Evolutionary conservation across 2,888 invertebrate genomes (phyloP), one percentile per base, ranked within the genome.

Genomic region (Chrysolina haemoptera): DNA sequence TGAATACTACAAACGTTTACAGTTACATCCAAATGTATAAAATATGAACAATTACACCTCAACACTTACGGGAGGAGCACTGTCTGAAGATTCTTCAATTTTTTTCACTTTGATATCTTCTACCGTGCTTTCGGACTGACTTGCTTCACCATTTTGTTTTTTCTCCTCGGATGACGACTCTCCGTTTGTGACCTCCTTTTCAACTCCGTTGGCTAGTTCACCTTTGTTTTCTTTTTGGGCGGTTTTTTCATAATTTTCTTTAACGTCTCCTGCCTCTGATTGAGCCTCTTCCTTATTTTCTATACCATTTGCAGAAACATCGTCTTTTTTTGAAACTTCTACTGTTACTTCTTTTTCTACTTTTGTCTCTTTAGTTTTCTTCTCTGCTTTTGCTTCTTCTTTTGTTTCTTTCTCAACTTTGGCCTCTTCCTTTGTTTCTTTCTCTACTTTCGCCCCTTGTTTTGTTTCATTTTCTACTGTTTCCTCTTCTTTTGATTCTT

Each of bases 21-120:
- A 80, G 11, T 74, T 79, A 79, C 79, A 79, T 78, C 70, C 55
- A 78, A 75, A 70, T 67, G 69, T 22, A 77, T 78, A 79, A 75
- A 76, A 77, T 74, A 80, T 77, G 74, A 72, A 75, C 67, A 71
- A 68, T 82, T 83, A 84, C 72, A 82, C 83, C 73, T 82, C 80
- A 16, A 83, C 83, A 78, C 79, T 81, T 59, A 83, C 83, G 41
- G 84, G 74, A 41, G 82, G 78, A 70, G 81, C 75, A 73, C 76
- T 78, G 27, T 80, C 81, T 53, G 79, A 53, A 16, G 73, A 40
- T 53, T 89, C 88, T 68, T 90, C 88, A 53, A 91, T 88, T 76
- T 90, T 89, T 87, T 91, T 91, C 27, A 90, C 89, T 88, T 91
- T 91, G 80, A 91, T 90, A 76, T 91, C 91, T 86, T 83, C 78